A percentile compares a stretch with the other conserved stretches of the same genome.
Conservation (phyloP, 2,888 invertebrate species). For the Asteroscopus sphinx region DNA sequence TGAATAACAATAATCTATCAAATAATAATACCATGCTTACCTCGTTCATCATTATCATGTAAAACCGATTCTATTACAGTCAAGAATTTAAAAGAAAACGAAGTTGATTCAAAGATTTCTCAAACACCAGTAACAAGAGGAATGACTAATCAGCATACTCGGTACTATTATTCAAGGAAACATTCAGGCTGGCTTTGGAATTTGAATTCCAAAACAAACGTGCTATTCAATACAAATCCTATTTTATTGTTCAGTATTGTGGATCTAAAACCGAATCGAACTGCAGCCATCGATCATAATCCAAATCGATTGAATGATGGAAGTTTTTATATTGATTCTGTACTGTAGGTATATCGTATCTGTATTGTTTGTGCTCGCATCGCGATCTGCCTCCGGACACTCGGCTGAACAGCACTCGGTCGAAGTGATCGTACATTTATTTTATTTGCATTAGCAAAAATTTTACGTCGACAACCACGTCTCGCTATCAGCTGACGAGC, state of each 20-base stretch:
- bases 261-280: constrained; percentile 68
- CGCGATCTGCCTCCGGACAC: constrained; percentile 18
- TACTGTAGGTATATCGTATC: constrained; percentile 6
- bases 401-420: constrained; percentile 22
- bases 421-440: constrained; percentile 11
- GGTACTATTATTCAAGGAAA: constrained; percentile 64
- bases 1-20: constrained; percentile 74
- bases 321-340: constrained; percentile 41
- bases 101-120: constrained; percentile 36
- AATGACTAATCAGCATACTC: constrained; percentile 63
- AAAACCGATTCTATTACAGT: constrained; percentile 28
- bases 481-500: constrained; percentile 75
- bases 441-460: constrained; percentile 42
- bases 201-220: constrained; percentile 72
- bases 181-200: constrained; percentile 58
- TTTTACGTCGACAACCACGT: constrained; percentile 60
- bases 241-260: constrained; percentile 65
- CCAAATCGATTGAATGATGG: constrained; percentile 48
- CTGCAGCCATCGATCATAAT: constrained; percentile 51
- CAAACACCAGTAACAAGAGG: constrained; percentile 34
- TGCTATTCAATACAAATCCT: constrained; percentile 65
- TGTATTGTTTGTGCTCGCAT: constrained; percentile 11
- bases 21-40: constrained; percentile 59
- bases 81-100: constrained; percentile 25
- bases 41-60: constrained; percentile 44